These are phyloP conservation scores for Geodia barretti DNA, from an alignment of 37 sponge, comb jelly and placozoan species.

Conservation along the genomic window DNA sequence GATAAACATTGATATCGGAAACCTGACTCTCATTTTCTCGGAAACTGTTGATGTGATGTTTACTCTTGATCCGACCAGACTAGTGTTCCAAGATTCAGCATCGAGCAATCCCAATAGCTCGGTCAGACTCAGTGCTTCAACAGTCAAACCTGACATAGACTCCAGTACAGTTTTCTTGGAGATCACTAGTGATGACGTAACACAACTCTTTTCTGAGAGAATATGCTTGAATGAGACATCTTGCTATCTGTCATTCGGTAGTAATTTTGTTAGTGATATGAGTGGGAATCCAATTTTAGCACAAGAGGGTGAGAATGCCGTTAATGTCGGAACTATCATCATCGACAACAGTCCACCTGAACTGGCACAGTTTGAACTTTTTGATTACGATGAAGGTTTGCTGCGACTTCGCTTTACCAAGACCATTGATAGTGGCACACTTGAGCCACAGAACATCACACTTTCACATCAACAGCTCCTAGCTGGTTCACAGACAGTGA, in stretches of 20 bases:
- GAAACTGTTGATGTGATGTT: conserved; percentile 75
- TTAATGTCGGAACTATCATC: conserved; percentile 37
- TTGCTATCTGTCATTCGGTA: conserved; percentile 60
- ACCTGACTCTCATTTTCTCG: conserved; percentile 76
- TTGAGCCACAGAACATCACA: conserved; percentile 31
- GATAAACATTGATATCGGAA: conserved; percentile 60
- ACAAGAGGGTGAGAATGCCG: conserved; percentile 19
- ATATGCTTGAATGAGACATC: conserved; percentile 58
- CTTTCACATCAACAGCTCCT: conserved; percentile 8
- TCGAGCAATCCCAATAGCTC: conserved; percentile 26
- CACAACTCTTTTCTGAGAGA: conserved; percentile 25
- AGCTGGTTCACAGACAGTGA: neutral
- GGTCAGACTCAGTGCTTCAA: conserved; percentile 55
- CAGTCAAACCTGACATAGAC: conserved; percentile 21
- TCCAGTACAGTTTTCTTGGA: conserved; percentile 35
- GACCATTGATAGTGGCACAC: conserved; percentile 26
- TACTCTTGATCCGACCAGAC: conserved; percentile 33
- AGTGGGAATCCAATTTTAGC: conserved; percentile 66
- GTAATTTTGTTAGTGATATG: conserved; percentile 61
- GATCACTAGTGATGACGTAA: conserved; percentile 29
- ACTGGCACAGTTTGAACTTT: conserved; percentile 40
- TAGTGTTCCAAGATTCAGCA: conserved; percentile 69
- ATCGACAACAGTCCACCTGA: conserved; percentile 72
- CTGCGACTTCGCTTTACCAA: conserved; percentile 70
- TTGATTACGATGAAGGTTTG: conserved; percentile 72